Evolutionary conservation across 2,888 invertebrate genomes (phyloP), one percentile per base, ranked within the genome.

Genomic region (Chymomyza fuscimana): DNA sequence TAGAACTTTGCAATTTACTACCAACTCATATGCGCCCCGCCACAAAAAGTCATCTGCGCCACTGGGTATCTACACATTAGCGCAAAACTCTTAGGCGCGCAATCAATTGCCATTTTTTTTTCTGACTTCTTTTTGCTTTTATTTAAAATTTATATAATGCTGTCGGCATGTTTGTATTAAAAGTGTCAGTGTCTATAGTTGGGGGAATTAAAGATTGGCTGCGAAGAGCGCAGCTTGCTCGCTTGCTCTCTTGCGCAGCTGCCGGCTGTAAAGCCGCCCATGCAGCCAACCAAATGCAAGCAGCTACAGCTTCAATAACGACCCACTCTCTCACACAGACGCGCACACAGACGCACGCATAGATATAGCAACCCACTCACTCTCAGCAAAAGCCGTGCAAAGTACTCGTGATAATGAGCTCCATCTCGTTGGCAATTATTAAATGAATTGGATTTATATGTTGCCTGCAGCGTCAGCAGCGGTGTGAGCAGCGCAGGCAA

Each of bases 361-460:
- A 58, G 46, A 5, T 32, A n/a, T 51, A 51, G 32, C 10, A 25
- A 10, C 67, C 67, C 46, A 62, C 66, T 60, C 69, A 56, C 65
- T 63, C 63, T 25, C 71, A 32, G 78, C 69, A 79, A 86, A 88
- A 86, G 88, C 86, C 87, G 86, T 87, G 88, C 88, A 87, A 86
- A 86, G 86, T 86, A 87, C 87, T 85, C 89, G 72, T 83, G 80
- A 84, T 90, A 90, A 90, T 90, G 90, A 90, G 90, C 89, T 87
- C 88, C 89, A 90, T 90, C 90, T 89, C 85, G 88, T 82, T 90
- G 89, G 90, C 90, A 90, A 90, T 90, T 90, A 90, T 90, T 89
- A 90, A 90, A 90, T 90, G 90, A 90, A 89, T 89, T 89, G 89
- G 88, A 89, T 89, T 89, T 89, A 88, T 90, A 80, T 82, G 81